Conservation (phyloP, 2,888 invertebrate species). For the Eulithis prunata region DNA sequence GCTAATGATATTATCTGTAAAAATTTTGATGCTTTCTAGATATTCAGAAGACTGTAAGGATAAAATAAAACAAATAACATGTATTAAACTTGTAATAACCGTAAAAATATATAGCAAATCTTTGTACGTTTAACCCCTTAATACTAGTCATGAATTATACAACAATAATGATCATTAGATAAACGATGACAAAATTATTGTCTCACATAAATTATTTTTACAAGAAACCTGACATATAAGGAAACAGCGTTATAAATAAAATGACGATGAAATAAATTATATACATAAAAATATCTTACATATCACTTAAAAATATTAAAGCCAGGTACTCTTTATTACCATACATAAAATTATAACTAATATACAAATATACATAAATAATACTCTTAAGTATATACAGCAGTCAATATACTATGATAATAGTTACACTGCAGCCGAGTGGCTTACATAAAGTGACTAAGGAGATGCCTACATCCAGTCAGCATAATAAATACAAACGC, state of each 20-base stretch:
- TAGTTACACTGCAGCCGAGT: slow-evolving; percentile 44
- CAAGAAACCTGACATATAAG: slow-evolving; percentile 22
- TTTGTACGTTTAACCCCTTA: slow-evolving; percentile 34
- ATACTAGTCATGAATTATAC: slow-evolving; percentile 35
- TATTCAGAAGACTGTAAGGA: not conserved
- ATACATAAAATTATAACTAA: slow-evolving; percentile 52
- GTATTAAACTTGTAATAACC: slow-evolving; percentile 49
- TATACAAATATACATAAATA: slow-evolving; percentile 55
- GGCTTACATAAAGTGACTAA: slow-evolving; percentile 52
- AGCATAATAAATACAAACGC: slow-evolving; percentile 64
- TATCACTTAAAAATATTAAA: slow-evolving; percentile 74
- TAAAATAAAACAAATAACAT: slow-evolving; percentile 47
- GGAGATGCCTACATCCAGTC: slow-evolving; percentile 54
- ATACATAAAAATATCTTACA: slow-evolving; percentile 53
- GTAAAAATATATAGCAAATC: slow-evolving; percentile 39
- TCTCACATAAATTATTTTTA: slow-evolving; percentile 13
- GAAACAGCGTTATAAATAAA: slow-evolving; percentile 16
- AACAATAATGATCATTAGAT: slow-evolving; percentile 34
- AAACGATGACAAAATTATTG: slow-evolving; percentile 31
- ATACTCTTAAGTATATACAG: slow-evolving; percentile 40
- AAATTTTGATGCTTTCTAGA: no score
- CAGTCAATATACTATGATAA: slow-evolving; percentile 39
- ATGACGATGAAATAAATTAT: slow-evolving; percentile 41
- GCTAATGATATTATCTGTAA: no score
- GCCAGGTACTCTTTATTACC: slow-evolving; percentile 63